These are phyloP conservation scores for Echinarachnius parma DNA, from an alignment of 53 echinoderm and acorn worm species.

Conservation along the genomic window DNA sequence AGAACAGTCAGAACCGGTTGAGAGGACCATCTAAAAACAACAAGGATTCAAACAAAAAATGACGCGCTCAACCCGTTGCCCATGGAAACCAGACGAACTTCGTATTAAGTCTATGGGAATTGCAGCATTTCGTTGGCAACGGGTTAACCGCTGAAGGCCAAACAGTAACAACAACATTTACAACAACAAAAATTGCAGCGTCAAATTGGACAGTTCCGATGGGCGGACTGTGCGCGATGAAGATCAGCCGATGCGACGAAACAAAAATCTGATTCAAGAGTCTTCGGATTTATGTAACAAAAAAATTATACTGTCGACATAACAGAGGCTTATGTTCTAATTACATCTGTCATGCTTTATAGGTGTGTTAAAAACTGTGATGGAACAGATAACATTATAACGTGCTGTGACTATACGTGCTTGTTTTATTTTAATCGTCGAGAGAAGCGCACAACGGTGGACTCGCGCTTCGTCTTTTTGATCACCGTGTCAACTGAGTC, in stretches of 20 bases:
- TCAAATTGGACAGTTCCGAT: not conserved
- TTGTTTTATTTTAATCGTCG: slow-evolving; percentile 37
- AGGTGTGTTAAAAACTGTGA: slow-evolving; percentile 36
- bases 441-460: slow-evolving; percentile 8
- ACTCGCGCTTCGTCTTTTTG: slow-evolving; percentile 23
- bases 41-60: not conserved
- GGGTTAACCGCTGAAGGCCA: too few species aligned
- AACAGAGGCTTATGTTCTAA: slow-evolving; percentile 36
- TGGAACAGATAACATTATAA: slow-evolving; percentile 48
- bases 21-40: not conserved
- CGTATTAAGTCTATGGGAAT: too few species aligned
- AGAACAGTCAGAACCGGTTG: not conserved
- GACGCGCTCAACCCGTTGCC: too few species aligned
- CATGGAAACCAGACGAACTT: too few species aligned
- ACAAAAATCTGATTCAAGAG: not conserved
- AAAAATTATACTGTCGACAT: not conserved
- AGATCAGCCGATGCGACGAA: not conserved
- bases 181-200: not conserved
- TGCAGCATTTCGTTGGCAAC: too few species aligned
- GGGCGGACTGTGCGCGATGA: not conserved
- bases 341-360: slow-evolving; percentile 23
- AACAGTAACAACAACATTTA: not conserved
- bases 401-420: slow-evolving; percentile 44
- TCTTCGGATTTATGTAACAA: slow-evolving; percentile 4
- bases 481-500: too few species aligned